Evolutionary conservation across 1,140 invertebrate species (phyloP), one percentile per base, ranked within the genome.

Genomic region (Pseudoatta argentina): DNA sequence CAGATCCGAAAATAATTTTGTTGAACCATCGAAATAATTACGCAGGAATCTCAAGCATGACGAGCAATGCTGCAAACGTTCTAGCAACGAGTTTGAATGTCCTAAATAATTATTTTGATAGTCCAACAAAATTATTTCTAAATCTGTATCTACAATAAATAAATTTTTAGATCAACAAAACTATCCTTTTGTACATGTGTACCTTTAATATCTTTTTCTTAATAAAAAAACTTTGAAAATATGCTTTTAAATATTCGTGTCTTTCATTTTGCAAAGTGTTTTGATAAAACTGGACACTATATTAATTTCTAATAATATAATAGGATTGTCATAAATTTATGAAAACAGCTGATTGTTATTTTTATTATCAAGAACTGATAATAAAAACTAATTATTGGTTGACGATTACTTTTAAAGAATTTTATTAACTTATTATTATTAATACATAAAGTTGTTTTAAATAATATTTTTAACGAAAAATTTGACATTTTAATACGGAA

Each of bases 281-380:
- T 18, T 55, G 18, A 57, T 73, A 57, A 73, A 73, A 39, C 18
- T 73, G 34, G 51, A 0, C 51, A 55, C 2, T 21, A 12, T 72
- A 34, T 73, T 34, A 55, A 7, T 57, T 73, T 34, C 2, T 1
- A n/a, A 16, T 57, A 30, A 34, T 34, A 57, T 2, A 67, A 57
- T 2, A 67, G 34, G 5, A 21, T 71, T 71, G 48, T 30, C 18
- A 53, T 30, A 30, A 57, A 73, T 30, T 55, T 73, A 57, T 57
- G 30, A 73, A 34, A 73, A 4, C 30, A 34, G 30, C 12, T 66
- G 30, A 34, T 73, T 73, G 27, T 73, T 73, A 57, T 73, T 67
- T 73, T 21, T 73, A 57, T 73, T 73, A 34, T 16, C 53, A 55
- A 12, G 12, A 39, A n/a, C 4, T 55, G 14, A n/a, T 66, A 34